phyloP scores from a whole-genome alignment of 2,888 invertebrate genomes.

The Rhimphoctona megacephalus region DNA sequence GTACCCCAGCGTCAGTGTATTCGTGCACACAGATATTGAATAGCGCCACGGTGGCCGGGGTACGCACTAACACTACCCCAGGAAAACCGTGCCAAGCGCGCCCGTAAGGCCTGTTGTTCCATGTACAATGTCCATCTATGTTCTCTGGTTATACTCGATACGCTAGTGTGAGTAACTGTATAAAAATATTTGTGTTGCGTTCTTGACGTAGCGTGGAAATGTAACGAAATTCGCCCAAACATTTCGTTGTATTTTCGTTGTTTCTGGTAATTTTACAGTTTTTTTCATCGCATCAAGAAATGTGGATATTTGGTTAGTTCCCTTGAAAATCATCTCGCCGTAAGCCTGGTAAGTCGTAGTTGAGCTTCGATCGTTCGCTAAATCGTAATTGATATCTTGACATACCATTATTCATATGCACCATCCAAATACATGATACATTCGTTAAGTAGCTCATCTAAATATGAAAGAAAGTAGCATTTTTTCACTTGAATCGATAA shows the following conservation, averaged over 20 bases:
- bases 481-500: neutral
- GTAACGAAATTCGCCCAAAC: neutral
- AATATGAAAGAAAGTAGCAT: neutral
- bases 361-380: neutral
- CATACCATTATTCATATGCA: neutral
- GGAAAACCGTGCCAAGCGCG: too few species aligned
- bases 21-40: too few species aligned
- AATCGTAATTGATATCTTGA: neutral
- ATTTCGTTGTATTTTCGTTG: neutral
- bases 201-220: neutral
- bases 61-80: too few species aligned
- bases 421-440: neutral
- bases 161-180: constrained; percentile 2
- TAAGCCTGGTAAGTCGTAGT: neutral
- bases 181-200: constrained; percentile 2
- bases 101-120: too few species aligned
- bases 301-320: neutral
- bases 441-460: neutral
- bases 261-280: neutral
- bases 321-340: neutral
- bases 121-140: too few species aligned
- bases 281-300: neutral
- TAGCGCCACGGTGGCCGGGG: too few species aligned
- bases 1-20: too few species aligned
- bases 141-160: neutral